Conservation (phyloP, 2,797 vertebrate species). For the Botia almorhae region DNA sequence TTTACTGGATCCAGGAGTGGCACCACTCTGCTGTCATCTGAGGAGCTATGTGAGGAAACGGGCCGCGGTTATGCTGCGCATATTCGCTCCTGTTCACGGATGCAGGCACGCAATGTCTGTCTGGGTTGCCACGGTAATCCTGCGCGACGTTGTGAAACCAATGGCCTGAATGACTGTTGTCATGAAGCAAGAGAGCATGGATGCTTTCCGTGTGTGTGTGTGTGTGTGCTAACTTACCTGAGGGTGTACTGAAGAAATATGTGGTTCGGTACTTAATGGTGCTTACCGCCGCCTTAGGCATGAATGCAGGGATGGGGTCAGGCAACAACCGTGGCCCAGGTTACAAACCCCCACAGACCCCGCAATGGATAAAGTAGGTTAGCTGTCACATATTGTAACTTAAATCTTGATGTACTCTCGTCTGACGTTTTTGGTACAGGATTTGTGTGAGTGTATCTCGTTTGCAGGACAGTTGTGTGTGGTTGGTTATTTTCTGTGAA, state of each 20-base stretch:
- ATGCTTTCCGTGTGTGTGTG: conserved; percentile 22
- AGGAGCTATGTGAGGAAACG: neutral
- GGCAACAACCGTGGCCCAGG: conserved; percentile 33
- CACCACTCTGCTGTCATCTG: conserved; percentile 5
- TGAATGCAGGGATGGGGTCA: conserved; percentile 30
- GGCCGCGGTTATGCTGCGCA: conserved; percentile 5
- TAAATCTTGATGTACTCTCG: conserved; percentile 16
- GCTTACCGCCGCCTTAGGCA: conserved; percentile 32
- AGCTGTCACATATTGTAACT: conserved; percentile 50
- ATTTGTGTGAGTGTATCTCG: conserved; percentile 28
- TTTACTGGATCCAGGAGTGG: conserved; percentile 24
- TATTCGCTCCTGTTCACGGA: conserved; percentile 18
- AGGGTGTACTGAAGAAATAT: conserved; percentile 41
- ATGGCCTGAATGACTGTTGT: conserved; percentile 55
- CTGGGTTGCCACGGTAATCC: conserved; percentile 36
- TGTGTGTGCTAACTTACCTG: conserved; percentile 24
- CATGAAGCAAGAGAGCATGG: conserved; percentile 41
- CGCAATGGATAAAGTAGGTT: conserved; percentile 38
- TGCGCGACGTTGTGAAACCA: conserved; percentile 46
- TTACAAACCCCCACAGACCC: conserved; percentile 17
- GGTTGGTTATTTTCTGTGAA: conserved; percentile 17
- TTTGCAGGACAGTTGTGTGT: conserved; percentile 1
- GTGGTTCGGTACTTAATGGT: conserved; percentile 32
- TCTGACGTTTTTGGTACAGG: conserved; percentile 34
- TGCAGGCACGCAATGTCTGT: conserved; percentile 40